phyloP scores from a whole-genome alignment of 1,140 invertebrate genomes.

The Vollenhovia emeryi region DNA sequence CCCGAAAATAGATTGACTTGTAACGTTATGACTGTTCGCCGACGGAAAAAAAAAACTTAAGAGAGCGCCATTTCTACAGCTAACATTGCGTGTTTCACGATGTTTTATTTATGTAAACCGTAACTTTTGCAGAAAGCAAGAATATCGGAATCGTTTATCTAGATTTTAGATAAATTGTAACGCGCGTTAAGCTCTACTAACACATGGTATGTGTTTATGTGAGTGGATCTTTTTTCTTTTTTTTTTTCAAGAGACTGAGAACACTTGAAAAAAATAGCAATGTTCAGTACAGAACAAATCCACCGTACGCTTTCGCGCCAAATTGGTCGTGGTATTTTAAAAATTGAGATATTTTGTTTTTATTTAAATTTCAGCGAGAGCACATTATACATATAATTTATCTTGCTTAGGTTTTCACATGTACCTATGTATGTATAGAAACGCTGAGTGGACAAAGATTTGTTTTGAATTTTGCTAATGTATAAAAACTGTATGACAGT shows the following conservation, averaged over 20 bases:
- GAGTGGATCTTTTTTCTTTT: not conserved
- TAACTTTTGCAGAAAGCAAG: conserved; percentile 20
- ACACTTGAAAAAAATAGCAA: not conserved
- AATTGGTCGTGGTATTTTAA: not conserved
- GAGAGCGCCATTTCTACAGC: conserved; percentile 57
- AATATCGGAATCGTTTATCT: conserved; percentile 7
- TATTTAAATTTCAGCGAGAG: conserved; percentile 7
- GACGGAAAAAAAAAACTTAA: conserved; percentile 60
- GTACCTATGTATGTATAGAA: conserved; percentile 58
- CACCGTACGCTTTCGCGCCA: not conserved
- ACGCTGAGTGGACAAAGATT: conserved; percentile 53
- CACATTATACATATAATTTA: conserved; percentile 14
- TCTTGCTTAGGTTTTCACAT: conserved; percentile 42
- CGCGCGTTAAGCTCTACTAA: conserved; percentile 11
- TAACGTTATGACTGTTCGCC: conserved; percentile 51
- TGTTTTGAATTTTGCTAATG: conserved; percentile 46
- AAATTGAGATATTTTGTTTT: conserved; percentile 21
- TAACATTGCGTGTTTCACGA: conserved; percentile 50
- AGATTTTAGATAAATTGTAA: conserved; percentile 50
- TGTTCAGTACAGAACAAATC: not conserved
- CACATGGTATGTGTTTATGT: conserved; percentile 26
- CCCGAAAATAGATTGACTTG: conserved; percentile 67
- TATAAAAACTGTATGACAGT: conserved; percentile 9
- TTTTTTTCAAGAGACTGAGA: not conserved
- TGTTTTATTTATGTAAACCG: conserved; percentile 48